Evolutionary conservation across 2,888 invertebrate genomes (phyloP).

Genomic region (Lottia scabra): DNA sequence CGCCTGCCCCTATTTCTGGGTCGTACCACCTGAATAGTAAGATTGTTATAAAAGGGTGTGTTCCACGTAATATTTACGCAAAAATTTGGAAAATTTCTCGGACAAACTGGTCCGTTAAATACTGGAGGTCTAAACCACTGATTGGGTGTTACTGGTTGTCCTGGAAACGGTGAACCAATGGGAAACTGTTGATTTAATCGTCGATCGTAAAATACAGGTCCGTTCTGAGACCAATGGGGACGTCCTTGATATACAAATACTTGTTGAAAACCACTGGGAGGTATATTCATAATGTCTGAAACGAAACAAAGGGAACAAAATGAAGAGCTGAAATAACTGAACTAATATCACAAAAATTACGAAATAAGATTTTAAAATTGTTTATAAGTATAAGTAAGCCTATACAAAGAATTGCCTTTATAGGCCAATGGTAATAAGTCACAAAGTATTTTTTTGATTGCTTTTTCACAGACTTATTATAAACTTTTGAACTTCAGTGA

Average conservation of each 20-base stretch:
- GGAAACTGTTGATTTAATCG: conserved; percentile 31
- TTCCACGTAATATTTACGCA: conserved; percentile 38
- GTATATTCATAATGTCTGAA: conserved; percentile 40
- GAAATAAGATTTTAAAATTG: no score
- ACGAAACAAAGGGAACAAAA: background rate
- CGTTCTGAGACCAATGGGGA: conserved; percentile 40
- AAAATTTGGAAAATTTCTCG: conserved; percentile 28
- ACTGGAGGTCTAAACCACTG: conserved; percentile 29
- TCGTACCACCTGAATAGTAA: conserved; percentile 17
- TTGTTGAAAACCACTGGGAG: conserved; percentile 36
- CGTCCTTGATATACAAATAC: conserved; percentile 39
- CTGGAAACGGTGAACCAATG: conserved; percentile 29
- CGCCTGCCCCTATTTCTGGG: background rate
- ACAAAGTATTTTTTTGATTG: no score
- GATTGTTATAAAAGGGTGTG: conserved; percentile 26
- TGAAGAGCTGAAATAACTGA: no score
- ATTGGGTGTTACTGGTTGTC: conserved; percentile 23
- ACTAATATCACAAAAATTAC: no score
- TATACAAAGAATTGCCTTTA: no score
- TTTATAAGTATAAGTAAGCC: no score
- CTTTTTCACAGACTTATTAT: no score
- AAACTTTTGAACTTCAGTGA: no score
- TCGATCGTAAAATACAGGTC: conserved; percentile 38
- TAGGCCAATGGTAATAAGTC: no score
- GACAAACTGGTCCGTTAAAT: conserved; percentile 14